These are phyloP conservation scores for Labroides dimidiatus DNA, from an alignment of 2,797 vertebrate genomes.

Conservation along the genomic window DNA sequence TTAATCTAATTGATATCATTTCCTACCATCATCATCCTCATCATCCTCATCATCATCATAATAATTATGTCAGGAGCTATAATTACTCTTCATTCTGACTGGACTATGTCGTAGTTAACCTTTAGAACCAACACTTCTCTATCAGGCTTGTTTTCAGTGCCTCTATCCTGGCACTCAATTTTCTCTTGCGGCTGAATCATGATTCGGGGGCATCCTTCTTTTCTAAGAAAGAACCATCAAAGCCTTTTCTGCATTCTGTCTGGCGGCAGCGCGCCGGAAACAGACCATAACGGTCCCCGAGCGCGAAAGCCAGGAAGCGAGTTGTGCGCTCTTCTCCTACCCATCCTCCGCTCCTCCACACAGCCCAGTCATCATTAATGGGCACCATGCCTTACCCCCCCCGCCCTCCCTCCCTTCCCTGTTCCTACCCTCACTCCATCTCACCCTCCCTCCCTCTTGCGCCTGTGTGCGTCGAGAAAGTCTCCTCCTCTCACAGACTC, in stretches of 20 bases:
- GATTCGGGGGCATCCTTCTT: slow-evolving; percentile 74
- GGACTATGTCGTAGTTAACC: slow-evolving; percentile 43
- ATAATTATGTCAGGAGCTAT: slow-evolving; percentile 52
- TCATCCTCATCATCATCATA: slow-evolving; percentile 54
- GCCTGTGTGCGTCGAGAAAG: slow-evolving; percentile 63
- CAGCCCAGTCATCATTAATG: slow-evolving; percentile 79
- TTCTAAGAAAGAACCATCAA: slow-evolving; percentile 47
- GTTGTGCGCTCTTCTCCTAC: slow-evolving; percentile 73
- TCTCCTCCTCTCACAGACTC: slow-evolving; percentile 72
- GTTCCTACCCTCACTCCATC: slow-evolving; percentile 43
- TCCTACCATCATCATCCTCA: slow-evolving; percentile 48
- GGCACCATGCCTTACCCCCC: slow-evolving; percentile 69
- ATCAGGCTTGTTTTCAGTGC: slow-evolving; percentile 42
- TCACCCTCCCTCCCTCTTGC: slow-evolving; percentile 54
- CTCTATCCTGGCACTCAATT: slow-evolving; percentile 49
- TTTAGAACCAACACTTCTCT: slow-evolving; percentile 49
- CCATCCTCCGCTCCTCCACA: slow-evolving; percentile 77
- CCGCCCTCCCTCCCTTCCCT: slow-evolving; percentile 36
- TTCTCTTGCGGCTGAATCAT: slow-evolving; percentile 68
- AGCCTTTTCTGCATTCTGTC: slow-evolving; percentile 48
- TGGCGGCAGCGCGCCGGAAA: slow-evolving; percentile 71
- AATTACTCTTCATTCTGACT: slow-evolving; percentile 43
- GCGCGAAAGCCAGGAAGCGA: slow-evolving; percentile 68
- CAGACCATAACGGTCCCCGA: slow-evolving; percentile 73
- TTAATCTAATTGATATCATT: slow-evolving; percentile 15